phyloP scores from a whole-genome alignment of 2,888 invertebrate species.

The Lydus trimaculatus region DNA sequence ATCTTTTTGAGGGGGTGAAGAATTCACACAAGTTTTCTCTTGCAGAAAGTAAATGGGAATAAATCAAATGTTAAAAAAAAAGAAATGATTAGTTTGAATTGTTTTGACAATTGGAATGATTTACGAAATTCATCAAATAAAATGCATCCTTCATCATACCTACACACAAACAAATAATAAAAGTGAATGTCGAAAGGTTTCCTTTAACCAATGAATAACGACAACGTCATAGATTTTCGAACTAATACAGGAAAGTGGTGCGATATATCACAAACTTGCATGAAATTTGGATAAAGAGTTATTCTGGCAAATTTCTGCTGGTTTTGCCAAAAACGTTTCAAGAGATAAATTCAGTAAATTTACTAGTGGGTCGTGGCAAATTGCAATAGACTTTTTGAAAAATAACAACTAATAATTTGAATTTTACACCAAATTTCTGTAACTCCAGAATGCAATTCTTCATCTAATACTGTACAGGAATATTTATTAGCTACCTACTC shows the following conservation, averaged over 20 bases:
- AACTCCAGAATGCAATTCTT: no score
- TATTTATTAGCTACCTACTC: no score
- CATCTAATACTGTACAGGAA: no score
- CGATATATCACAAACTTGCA: constrained; percentile 2
- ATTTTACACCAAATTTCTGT: no score
- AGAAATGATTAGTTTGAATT: not conserved
- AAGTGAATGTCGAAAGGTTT: constrained; percentile 1
- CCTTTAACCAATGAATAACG: not conserved
- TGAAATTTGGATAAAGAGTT: constrained; percentile 4
- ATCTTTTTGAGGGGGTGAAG: not conserved
- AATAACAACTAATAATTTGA: not conserved
- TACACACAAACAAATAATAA: not conserved
- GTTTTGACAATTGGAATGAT: not conserved
- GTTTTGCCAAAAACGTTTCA: not conserved
- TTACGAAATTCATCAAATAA: not conserved
- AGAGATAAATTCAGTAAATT: not conserved
- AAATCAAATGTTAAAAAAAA: not conserved
- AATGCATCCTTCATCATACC: not conserved
- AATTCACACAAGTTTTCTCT: constrained; percentile 12
- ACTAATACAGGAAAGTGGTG: constrained; percentile 2
- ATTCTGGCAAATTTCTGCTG: not conserved
- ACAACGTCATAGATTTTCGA: not conserved
- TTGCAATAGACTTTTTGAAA: not conserved
- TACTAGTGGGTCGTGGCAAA: not conserved
- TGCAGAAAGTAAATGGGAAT: not conserved